Evolutionary conservation across 2,797 vertebrate species (phyloP).

Genomic region (Mormyrops attenuatus): DNA sequence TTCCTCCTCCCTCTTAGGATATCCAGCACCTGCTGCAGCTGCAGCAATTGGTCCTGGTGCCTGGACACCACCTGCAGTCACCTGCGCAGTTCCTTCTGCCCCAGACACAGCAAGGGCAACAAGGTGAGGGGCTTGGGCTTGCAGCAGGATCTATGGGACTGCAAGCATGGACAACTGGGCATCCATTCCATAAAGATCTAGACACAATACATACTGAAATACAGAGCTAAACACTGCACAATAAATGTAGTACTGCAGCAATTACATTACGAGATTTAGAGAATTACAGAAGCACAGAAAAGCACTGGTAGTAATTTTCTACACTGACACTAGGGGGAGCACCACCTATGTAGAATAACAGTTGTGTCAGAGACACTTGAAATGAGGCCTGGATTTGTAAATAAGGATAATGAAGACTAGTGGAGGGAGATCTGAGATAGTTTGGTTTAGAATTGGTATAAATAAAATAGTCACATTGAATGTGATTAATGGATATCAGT

Average conservation of each 20-base stretch:
- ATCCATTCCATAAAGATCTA: not conserved
- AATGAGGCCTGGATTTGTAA: not conserved
- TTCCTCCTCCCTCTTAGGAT: slow-evolving; percentile 58
- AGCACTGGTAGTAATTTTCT: not conserved
- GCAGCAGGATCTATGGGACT: not conserved
- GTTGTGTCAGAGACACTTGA: not conserved
- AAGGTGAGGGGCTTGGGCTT: slow-evolving; percentile 62
- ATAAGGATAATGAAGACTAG: not conserved
- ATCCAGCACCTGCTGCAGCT: slow-evolving; percentile 89
- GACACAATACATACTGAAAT: not conserved
- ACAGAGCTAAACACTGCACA: not conserved
- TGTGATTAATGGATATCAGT: not conserved
- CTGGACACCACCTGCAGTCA: slow-evolving; percentile 75
- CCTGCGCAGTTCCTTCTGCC: slow-evolving; percentile 86
- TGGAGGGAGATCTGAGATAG: not conserved
- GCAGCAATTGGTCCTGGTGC: slow-evolving; percentile 84
- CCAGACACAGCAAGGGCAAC: slow-evolving; percentile 83
- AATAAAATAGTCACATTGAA: not conserved
- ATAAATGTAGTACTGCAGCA: not conserved
- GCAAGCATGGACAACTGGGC: not conserved
- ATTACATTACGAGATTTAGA: not conserved
- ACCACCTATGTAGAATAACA: not conserved
- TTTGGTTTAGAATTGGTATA: not conserved
- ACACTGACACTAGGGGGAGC: not conserved
- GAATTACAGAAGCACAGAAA: not conserved